A percentile compares a stretch with the other conserved stretches of the same genome.
These are phyloP conservation scores for Synergus umbraculus DNA, from an alignment of 2,888 invertebrate species.

Conservation along the genomic window DNA sequence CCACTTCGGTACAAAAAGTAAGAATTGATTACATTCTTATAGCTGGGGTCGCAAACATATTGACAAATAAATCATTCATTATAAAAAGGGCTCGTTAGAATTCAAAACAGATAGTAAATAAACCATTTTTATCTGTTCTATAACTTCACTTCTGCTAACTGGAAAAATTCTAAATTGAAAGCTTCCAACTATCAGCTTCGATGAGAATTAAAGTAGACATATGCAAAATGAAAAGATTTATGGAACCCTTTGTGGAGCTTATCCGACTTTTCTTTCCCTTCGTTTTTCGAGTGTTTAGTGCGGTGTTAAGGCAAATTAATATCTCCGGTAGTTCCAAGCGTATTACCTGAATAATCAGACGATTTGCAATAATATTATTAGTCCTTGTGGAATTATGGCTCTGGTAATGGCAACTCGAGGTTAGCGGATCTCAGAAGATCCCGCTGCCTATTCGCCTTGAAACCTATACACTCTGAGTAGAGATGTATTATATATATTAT, in stretches of 20 bases:
- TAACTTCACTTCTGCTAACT: no score
- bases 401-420: constrained; percentile 25
- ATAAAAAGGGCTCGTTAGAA: neutral
- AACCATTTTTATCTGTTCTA: no score
- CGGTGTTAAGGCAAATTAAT: neutral
- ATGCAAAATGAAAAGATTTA: neutral
- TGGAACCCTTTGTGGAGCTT: neutral
- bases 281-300: neutral
- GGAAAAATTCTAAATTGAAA: no score
- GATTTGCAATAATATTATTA: constrained; percentile 32
- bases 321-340: neutral
- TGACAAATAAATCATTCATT: constrained; percentile 18
- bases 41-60: constrained; percentile 6
- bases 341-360: neutral
- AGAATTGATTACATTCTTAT: constrained; percentile 26
- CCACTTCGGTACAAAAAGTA: neutral
- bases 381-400: constrained; percentile 12
- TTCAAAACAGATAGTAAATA: neutral
- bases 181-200: no score
- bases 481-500: constrained; percentile 1
- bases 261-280: neutral
- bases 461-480: neutral
- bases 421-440: constrained; percentile 32
- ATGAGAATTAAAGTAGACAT: neutral
- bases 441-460: constrained; percentile 14